Base-by-base conservation (phyloP, 2,113 vertebrate genomes). In the Sardina pilchardus region DNA sequence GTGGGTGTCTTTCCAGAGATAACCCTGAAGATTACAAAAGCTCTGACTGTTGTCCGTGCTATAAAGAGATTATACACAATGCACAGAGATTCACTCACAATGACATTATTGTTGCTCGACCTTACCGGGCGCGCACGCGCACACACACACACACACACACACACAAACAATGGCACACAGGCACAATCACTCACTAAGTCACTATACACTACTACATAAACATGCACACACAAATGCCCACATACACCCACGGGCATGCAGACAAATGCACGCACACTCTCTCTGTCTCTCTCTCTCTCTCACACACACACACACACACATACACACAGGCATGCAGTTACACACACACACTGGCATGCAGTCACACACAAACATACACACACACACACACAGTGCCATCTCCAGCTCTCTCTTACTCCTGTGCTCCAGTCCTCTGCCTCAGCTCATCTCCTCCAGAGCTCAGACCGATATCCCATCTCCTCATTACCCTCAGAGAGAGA, bases 101-200 rank as follows among this genome's bases (percentile, higher is more conserved):
- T 89, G 85, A 12, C 63, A 85, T 91, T 89, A 88, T 88, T 94
- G 92, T 92, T 63, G 53, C 6, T 59, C n/a, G 9, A 56, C 67
- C 88, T 82, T 82, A 53, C 17, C 26, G 30, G 14, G 16, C 30
- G 34, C 56, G n/a, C 42, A 39, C 21, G 21, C 43, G 24, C 42
- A 71, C 19, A 45, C 63, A 63, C 21, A 63, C 21, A 24, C 56
- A 63, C 56, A n/a, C 56, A 56, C 53, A 56, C 59, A 63, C 59
- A 63, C 59, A 63, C 59, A 26, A 24, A 63, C 59, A 63, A n/a
- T n/a, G n/a, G n/a, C 36, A 34, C 44, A n/a, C 43, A 63, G 6
- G 16, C 56, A 67, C 59, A 67, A 26, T 26, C n/a, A n/a, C n/a
- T n/a, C n/a, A n/a, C 3, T 10, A n/a, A n/a, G n/a, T 67, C 59